These are phyloP conservation scores for Caenorhabditis zanzibari DNA, from an alignment of 2,888 invertebrate genomes.

Conservation along the genomic window DNA sequence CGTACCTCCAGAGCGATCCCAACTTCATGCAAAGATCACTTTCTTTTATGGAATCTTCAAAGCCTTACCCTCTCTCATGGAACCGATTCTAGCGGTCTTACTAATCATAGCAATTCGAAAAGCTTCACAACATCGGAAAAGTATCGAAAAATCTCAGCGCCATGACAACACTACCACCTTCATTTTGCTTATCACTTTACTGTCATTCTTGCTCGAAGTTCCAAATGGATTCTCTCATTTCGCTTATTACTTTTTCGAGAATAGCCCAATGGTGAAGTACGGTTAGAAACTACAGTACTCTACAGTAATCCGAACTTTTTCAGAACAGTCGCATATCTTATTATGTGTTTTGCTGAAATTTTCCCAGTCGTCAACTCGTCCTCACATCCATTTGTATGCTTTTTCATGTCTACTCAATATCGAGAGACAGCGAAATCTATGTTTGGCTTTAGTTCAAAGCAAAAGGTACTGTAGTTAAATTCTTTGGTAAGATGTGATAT, in stretches of 20 bases:
- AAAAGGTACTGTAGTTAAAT: not conserved
- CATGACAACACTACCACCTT: constrained; percentile 25
- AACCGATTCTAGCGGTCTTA: constrained; percentile 3
- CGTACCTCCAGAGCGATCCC: not conserved
- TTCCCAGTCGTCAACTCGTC: constrained; percentile 39
- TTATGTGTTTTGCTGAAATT: constrained; percentile 33
- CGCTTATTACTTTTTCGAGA: not conserved
- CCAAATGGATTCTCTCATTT: constrained; percentile 42
- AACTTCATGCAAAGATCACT: constrained; percentile 1
- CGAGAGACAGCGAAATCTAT: constrained; percentile 20
- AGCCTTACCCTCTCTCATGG: constrained; percentile 16
- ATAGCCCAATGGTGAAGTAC: not conserved
- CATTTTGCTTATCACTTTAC: constrained; percentile 29
- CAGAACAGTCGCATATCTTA: constrained; percentile 9
- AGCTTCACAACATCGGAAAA: constrained; percentile 6
- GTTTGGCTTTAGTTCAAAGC: not conserved
- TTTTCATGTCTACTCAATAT: constrained; percentile 44
- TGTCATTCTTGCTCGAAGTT: constrained; percentile 37
- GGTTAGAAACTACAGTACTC: no score
- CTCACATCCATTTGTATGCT: constrained; percentile 36
- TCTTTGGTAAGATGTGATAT: not conserved
- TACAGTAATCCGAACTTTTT: not conserved
- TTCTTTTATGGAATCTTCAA: constrained; percentile 26
- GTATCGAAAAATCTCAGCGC: not conserved
- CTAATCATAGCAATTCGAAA: not conserved